Base-by-base conservation (phyloP, 2,797 vertebrate species). In the Novumbra hubbsi region DNA sequence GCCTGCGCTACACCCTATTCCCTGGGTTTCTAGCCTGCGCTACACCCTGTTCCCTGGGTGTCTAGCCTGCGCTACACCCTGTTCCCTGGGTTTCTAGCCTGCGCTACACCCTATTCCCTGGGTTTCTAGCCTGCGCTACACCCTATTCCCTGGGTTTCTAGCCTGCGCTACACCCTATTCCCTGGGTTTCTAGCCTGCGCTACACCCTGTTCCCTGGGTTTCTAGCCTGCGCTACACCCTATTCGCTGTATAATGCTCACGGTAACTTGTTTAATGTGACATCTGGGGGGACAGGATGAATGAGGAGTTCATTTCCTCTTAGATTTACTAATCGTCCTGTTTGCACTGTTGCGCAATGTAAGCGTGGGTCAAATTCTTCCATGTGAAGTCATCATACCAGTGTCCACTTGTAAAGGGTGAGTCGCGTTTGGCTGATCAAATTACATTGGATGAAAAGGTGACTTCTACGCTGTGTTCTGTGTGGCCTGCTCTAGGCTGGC, bases 291-390 rank as follows among this genome's bases (percentile, higher is more conserved):
- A n/a, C 6, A 55, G 52, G 70, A 77, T 79, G 85, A 86, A 76
- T 79, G 80, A 83, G 82, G 34, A 45, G 71, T 19, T 73, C 75
- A 84, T 77, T 83, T 76, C 73, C 75, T 83, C 74, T 24, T 49
- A 1, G 68, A 80, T 76, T 78, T 70, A 72, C 73, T 24, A 4
- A 16, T 38, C 65, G 71, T 32, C 73, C 62, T 75, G 30, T 76
- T 80, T 80, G 81, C 70, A 63, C 63, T 55, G 45, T 68, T 28
- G 34, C 65, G 34, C 21, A 48, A 55, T 52, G 78, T 76, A 81
- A 87, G 82, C 76, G 76, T 7, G 15, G 5, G 16, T 60, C 12
- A 17, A 77, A 79, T 80, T 80, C 76, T 85, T 85, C 78, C 69
- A 62, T 74, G 70, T 75, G 71, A 64, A 66, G 75, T 75, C 75